Percentiles rank a stretch among this genome's conserved stretches.
These are phyloP conservation scores for Karalla daura DNA, from an alignment of 2,797 vertebrate genomes.

Conservation along the genomic window DNA sequence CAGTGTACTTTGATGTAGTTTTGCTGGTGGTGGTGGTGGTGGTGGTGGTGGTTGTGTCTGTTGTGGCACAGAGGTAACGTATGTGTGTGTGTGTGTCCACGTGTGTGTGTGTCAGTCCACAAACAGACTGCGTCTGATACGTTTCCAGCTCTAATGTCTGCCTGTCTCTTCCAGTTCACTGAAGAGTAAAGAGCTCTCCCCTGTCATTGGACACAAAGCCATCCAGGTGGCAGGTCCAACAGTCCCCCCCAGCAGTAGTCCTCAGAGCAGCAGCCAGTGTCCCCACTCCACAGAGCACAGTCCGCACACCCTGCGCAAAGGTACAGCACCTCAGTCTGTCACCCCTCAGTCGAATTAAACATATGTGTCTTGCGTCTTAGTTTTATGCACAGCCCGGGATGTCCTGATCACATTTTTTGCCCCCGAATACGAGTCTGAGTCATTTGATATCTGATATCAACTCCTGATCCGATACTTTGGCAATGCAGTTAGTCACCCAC, in stretches of 20 bases:
- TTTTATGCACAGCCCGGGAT: no score
- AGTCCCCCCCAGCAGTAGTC: constrained; percentile 79
- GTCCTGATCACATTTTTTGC: no score
- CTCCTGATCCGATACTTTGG: no score
- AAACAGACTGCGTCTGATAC: background rate
- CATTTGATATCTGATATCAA: no score
- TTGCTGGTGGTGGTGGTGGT: constrained; percentile 37
- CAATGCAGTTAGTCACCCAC: no score
- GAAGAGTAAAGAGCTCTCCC: constrained; percentile 92
- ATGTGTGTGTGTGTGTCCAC: no score
- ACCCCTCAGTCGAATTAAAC: no score
- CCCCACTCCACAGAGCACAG: constrained; percentile 91
- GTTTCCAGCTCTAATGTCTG: constrained; percentile 44
- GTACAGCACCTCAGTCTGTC: constrained; percentile 78
- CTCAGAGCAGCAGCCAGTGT: constrained; percentile 83
- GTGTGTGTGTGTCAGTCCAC: background rate
- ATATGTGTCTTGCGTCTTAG: no score
- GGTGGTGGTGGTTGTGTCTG: constrained; percentile 34
- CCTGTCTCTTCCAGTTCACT: constrained; percentile 83
- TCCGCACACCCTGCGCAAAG: constrained; percentile 92
- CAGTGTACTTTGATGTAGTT: background rate
- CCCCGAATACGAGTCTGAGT: no score
- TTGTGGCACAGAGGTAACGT: constrained; percentile 15
- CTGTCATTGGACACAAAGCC: constrained; percentile 91
- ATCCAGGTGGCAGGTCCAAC: constrained; percentile 86